phyloP scores from a whole-genome alignment of 2,888 invertebrate species.

The Suillia variegata region DNA sequence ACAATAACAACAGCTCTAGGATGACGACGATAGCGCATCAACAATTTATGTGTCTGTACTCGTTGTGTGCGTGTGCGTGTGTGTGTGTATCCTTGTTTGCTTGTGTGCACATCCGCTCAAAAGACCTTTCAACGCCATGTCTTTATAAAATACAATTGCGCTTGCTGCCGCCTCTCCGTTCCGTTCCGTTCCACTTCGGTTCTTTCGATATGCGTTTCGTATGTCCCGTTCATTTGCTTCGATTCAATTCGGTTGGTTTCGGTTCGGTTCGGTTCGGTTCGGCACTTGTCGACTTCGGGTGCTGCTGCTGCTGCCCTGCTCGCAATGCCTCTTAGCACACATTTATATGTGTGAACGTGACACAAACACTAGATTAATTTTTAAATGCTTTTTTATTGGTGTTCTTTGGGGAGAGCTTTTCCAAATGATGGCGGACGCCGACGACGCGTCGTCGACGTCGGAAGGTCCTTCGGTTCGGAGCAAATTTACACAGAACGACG shows the following conservation, averaged over 20 bases:
- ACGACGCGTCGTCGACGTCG: not conserved
- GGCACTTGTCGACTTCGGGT: conserved; percentile 7
- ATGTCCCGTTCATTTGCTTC: too few species aligned
- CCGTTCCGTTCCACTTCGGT: not conserved
- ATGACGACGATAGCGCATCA: not conserved
- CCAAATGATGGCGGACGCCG: conserved; percentile 9
- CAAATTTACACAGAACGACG: too few species aligned
- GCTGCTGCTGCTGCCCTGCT: not conserved
- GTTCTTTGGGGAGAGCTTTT: conserved; percentile 31
- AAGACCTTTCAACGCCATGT: conserved; percentile 32
- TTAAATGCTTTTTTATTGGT: conserved; percentile 41
- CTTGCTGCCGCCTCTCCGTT: not conserved
- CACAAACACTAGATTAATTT: conserved; percentile 42
- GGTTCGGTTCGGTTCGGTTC: too few species aligned
- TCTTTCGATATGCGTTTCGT: not conserved
- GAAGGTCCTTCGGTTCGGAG: too few species aligned
- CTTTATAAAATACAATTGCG: conserved; percentile 19
- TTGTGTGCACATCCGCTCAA: conserved; percentile 22
- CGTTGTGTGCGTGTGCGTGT: not conserved
- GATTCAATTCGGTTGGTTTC: too few species aligned
- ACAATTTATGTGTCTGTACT: too few species aligned
- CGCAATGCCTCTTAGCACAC: conserved; percentile 9
- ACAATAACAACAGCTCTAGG: not conserved
- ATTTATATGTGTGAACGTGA: conserved; percentile 34
- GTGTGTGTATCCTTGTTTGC: conserved; percentile 4